Base-by-base conservation (phyloP, 2,113 vertebrate species). In the Microcebus lehilahytsara region DNA sequence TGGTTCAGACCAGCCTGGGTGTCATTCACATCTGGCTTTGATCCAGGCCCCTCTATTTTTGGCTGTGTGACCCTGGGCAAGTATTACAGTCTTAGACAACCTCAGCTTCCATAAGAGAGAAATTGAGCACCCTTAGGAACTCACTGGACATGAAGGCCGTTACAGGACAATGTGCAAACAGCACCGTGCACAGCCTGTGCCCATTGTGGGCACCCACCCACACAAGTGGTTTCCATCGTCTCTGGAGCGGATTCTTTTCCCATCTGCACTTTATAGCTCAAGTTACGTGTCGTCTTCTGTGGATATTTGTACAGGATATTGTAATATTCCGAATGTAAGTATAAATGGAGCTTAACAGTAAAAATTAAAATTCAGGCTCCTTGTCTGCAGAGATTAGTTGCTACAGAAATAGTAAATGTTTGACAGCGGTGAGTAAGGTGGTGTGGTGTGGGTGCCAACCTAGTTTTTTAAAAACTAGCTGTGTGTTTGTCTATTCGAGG, bases 201-300 rank as follows among this genome's bases (percentile, higher is more conserved):
- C 85, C 30, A 0, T 10, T 0, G 0, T 9, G 23, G 32, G 16
- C 17, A 12, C 46, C 40, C 64, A 1, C 4, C 3, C 46, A 1
- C 46, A 2, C 4, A 85, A 42, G 22, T 46, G 77, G 32, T 37
- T 78, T 72, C 69, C 32, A 40, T 83, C 46, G 14, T 75, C 58
- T 58, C 60, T 49, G 51, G 72, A 80, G 58, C 13, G n/a, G 0
- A 58, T 51, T 71, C 34, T 85, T 75, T 49, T 40, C 56, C 69
- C 17, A 51, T 72, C 51, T 71, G 60, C 30, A 58, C 58, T 94
- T 92, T 11, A 2, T 51, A n/a, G 37, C 30, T 84, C 56, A 53
- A 6, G 23, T 78, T 23, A 22, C 8, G 2, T 56, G 13, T 85
- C 40, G 34, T 93, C 69, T 89, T 20, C 74, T 93, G 80, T 51